These are phyloP conservation scores for Lethocerus indicus DNA, from an alignment of 1,140 invertebrate genomes.

Conservation along the genomic window DNA sequence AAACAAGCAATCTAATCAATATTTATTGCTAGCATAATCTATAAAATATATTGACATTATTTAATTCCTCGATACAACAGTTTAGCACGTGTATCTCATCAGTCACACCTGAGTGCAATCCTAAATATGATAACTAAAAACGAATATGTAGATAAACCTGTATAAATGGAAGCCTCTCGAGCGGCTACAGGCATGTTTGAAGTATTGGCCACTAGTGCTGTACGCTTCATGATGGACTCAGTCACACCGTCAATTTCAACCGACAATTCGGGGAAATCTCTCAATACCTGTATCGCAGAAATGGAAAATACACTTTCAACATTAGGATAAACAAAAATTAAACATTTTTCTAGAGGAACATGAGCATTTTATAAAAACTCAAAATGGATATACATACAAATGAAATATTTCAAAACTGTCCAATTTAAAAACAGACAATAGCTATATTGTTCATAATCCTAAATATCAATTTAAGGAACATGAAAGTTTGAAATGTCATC, in stretches of 20 bases:
- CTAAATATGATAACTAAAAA: too few relatives aligned
- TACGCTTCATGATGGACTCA: conserved; percentile 99
- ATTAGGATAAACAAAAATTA: too few relatives aligned
- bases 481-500: too few relatives aligned
- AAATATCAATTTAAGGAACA: too few relatives aligned
- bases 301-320: conserved; percentile 2
- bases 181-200: conserved; percentile 99
- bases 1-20: too few relatives aligned
- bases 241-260: conserved; percentile 92
- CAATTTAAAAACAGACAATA: too few relatives aligned
- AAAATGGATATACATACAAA: too few relatives aligned
- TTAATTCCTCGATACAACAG: neutral
- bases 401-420: too few relatives aligned
- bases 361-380: too few relatives aligned
- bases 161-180: conserved; percentile 99
- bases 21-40: too few relatives aligned
- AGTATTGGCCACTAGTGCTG: conserved; percentile 96
- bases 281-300: conserved; percentile 60
- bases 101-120: neutral
- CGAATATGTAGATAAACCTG: conserved; percentile 42
- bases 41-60: neutral
- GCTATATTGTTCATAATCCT: too few relatives aligned
- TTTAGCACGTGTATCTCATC: neutral
- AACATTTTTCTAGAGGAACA: too few relatives aligned
- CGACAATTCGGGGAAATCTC: conserved; percentile 95